Percentiles rank a stretch among this genome's conserved stretches.
phyloP scores from a whole-genome alignment of 2,888 invertebrate genomes.

The Yponomeuta malinellus region DNA sequence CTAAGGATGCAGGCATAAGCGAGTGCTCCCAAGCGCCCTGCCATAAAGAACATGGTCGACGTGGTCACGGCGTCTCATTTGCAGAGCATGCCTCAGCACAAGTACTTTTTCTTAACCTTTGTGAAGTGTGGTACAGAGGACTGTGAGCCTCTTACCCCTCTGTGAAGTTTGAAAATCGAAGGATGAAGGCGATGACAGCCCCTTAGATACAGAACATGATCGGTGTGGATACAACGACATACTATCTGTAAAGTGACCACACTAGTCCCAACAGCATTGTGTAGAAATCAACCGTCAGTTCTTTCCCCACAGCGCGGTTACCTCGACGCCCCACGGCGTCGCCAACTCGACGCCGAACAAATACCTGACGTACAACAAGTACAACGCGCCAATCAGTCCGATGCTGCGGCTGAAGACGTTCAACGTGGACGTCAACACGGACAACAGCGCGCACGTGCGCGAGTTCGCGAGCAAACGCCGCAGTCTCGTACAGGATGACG shows the following conservation, averaged over 20 bases:
- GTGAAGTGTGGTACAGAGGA: too few relatives aligned
- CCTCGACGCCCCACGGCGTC: constrained; percentile 23
- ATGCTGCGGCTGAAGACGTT: constrained; percentile 65
- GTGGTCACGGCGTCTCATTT: constrained; percentile 23
- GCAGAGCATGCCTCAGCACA: too few relatives aligned
- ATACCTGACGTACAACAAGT: constrained; percentile 66
- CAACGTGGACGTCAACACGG: constrained; percentile 59
- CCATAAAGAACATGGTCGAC: constrained; percentile 73
- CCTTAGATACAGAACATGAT: constrained; percentile 76
- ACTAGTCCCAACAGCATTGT: too few relatives aligned
- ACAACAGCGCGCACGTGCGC: constrained; percentile 50
- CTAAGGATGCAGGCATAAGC: constrained; percentile 15
- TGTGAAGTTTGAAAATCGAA: too few relatives aligned
- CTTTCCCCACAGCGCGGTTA: too few relatives aligned
- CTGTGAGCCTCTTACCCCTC: too few relatives aligned
- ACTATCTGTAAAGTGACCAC: constrained; percentile 23
- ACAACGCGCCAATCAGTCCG: constrained; percentile 54
- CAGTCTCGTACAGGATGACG: constrained; percentile 59
- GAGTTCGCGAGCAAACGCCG: constrained; percentile 59
- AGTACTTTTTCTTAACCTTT: too few relatives aligned
- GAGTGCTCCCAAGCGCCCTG: constrained; percentile 80
- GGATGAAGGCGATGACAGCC: constrained; percentile 57
- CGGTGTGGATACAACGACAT: constrained; percentile 31
- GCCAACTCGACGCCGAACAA: constrained; percentile 43
- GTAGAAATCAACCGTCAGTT: too few relatives aligned